Percentiles rank a stretch among this genome's conserved stretches.
Conservation (phyloP, 2,888 invertebrate genomes). For the Ennomos erosarius region DNA sequence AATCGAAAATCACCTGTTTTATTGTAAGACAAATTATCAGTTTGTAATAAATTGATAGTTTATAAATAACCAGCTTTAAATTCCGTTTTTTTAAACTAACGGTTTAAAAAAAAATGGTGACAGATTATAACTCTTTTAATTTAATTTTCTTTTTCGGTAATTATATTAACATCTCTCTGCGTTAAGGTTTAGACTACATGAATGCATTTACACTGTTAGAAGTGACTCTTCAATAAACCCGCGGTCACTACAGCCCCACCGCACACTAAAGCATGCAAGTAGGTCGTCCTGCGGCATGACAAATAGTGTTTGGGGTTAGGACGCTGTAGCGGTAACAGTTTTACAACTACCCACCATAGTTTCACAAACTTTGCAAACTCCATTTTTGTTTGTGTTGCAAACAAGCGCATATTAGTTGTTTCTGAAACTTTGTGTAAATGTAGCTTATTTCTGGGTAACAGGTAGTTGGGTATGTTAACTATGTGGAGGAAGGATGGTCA, state of each 20-base stretch:
- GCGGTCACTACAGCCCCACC: conserved; percentile 15
- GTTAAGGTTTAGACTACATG: too few species aligned
- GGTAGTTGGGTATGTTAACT: conserved; percentile 20
- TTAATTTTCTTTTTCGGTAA: too few species aligned
- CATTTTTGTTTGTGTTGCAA: conserved; percentile 29
- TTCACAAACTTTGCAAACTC: conserved; percentile 35
- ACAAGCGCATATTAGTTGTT: conserved; percentile 20
- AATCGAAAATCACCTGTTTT: too few species aligned
- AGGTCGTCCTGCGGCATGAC: conserved; percentile 49
- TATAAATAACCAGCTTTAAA: too few species aligned
- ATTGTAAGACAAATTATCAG: too few species aligned
- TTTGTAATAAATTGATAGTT: too few species aligned
- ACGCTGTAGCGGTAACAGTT: conserved; percentile 35
- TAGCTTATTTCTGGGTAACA: conserved; percentile 9
- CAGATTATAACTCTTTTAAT: too few species aligned
- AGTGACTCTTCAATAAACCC: not conserved
- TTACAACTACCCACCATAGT: conserved; percentile 30
- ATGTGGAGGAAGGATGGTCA: not conserved
- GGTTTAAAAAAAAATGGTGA: too few species aligned
- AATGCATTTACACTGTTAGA: too few species aligned
- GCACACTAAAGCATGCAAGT: conserved; percentile 47
- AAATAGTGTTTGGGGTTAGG: conserved; percentile 47
- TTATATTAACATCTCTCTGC: too few species aligned
- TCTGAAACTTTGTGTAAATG: conserved; percentile 14
- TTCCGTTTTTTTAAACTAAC: too few species aligned